Percentiles rank a stretch among this genome's conserved stretches.
Evolutionary conservation across 2,888 invertebrate species (phyloP).

Genomic region (Halocaridina rubra): DNA sequence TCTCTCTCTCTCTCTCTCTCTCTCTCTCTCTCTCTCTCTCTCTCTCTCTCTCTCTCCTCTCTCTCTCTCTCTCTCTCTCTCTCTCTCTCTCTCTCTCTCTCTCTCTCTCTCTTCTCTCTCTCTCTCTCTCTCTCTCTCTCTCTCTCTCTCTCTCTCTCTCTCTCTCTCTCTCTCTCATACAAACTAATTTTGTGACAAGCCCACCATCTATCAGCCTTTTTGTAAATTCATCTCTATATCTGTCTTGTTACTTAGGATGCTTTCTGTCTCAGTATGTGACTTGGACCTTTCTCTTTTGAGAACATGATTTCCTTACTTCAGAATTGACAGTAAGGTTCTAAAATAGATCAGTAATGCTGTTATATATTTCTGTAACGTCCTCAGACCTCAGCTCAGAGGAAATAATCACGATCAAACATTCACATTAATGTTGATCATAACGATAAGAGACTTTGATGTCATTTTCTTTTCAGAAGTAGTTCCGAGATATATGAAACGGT

Average conservation of each 20-base stretch:
- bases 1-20: background rate
- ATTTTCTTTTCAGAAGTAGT: slow-evolving; percentile 67
- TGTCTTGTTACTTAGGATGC: too few relatives aligned
- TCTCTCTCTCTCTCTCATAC: too few relatives aligned
- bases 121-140: background rate
- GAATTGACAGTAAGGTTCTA: background rate
- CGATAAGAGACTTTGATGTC: background rate
- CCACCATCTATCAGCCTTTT: too few relatives aligned
- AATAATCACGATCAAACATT: too few relatives aligned
- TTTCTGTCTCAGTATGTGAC: too few relatives aligned
- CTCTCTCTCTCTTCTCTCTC: background rate
- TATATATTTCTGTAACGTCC: background rate
- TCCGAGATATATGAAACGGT: slow-evolving; percentile 78
- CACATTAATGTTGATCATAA: background rate
- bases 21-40: background rate
- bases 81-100: background rate
- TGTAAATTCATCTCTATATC: too few relatives aligned
- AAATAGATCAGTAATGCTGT: background rate
- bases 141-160: too few relatives aligned
- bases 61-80: background rate
- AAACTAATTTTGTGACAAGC: too few relatives aligned
- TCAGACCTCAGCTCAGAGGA: too few relatives aligned
- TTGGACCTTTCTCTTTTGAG: too few relatives aligned
- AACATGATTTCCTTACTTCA: too few relatives aligned
- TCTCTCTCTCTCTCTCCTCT: background rate